These are phyloP conservation scores for Bovichtus variegatus DNA, from an alignment of 2,797 vertebrate species.

Conservation along the genomic window DNA sequence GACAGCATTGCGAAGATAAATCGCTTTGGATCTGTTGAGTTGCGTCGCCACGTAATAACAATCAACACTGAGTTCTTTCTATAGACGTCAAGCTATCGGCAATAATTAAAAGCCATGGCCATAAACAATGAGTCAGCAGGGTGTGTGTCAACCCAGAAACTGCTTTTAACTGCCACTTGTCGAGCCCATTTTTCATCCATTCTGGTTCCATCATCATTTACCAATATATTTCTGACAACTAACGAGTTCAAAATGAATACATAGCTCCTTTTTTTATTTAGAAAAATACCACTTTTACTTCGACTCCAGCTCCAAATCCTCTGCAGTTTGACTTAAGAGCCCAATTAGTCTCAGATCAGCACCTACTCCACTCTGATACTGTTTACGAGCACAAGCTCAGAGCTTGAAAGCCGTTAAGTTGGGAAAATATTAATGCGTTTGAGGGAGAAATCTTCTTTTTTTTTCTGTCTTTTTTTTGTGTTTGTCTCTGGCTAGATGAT, in stretches of 20 bases:
- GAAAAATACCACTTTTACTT: slow-evolving; percentile 32
- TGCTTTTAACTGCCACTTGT: slow-evolving; percentile 41
- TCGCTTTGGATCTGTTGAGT: slow-evolving; percentile 21
- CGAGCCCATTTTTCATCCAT: slow-evolving; percentile 31
- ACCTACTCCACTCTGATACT: slow-evolving; percentile 44
- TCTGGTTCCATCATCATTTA: slow-evolving; percentile 51
- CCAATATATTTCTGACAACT: slow-evolving; percentile 42
- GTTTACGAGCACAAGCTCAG: slow-evolving; percentile 51
- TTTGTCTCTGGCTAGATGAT: slow-evolving; percentile 20
- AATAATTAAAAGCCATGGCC: slow-evolving; percentile 42
- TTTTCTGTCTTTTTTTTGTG: slow-evolving; percentile 15
- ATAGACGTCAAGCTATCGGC: slow-evolving; percentile 25
- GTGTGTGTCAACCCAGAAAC: slow-evolving; percentile 35
- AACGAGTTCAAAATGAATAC: slow-evolving; percentile 57
- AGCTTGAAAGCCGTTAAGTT: slow-evolving; percentile 59
- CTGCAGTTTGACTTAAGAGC: slow-evolving; percentile 64
- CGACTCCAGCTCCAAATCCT: slow-evolving; percentile 48
- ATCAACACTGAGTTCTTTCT: slow-evolving; percentile 7
- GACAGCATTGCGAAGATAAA: slow-evolving; percentile 34
- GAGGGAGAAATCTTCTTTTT: slow-evolving; percentile 14
- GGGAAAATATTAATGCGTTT: slow-evolving; percentile 42
- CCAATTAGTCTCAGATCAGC: slow-evolving; percentile 76
- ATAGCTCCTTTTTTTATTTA: slow-evolving; percentile 35
- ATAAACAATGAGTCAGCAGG: slow-evolving; percentile 57
- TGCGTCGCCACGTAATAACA: background rate